Base-by-base conservation (phyloP, 1,140 invertebrate genomes). In the Papilio helenus region DNA sequence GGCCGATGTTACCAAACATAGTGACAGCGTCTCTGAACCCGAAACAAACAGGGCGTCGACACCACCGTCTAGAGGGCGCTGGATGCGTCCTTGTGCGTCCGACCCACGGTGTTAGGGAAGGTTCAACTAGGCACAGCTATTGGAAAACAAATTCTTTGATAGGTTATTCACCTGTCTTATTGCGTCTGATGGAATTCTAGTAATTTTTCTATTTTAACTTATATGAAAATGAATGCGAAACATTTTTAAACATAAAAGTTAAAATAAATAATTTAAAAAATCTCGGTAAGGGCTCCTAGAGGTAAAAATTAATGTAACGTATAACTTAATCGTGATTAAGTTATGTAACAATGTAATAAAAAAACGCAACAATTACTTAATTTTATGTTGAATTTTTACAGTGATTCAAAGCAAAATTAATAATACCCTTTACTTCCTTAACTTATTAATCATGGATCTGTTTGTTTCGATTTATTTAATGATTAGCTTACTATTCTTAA, bases 1-100 rank as follows among this genome's bases (percentile, higher is more conserved):
- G 29, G 26, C 51, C 4, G 7, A 55, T 34, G 65, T 68, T 18
- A 68, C 12, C 26, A 34, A 68, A 71, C 12, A 39, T 26, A 20
- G 18, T 72, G 71, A 39, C 3, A 72, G 12, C 39, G 68, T 9
- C 16, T 5, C 3, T 18, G 46, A 71, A 73, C 65, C 26, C 46
- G 74, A 74, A 39, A 61, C 72, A n/a, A 18, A 18, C 39, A 8
- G 79, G 81, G 65, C 79, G 39, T 79, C 73, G 81, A 82, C 81
- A 65, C 58, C 46, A 65, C 55, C 49, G 82, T 83, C 82, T 83
- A 72, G 79, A 83, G 82, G 82, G 79, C 79, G 65, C 73, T 55
- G n/a, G 49, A 16, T 26, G 49, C 73, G 73, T 34, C 73, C 73
- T 76, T 23, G 34, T 55, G 18, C 51, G 51, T 34, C 26, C 44